Base-by-base conservation (phyloP, 2,797 vertebrate genomes). In the Argyrosomus regius region DNA sequence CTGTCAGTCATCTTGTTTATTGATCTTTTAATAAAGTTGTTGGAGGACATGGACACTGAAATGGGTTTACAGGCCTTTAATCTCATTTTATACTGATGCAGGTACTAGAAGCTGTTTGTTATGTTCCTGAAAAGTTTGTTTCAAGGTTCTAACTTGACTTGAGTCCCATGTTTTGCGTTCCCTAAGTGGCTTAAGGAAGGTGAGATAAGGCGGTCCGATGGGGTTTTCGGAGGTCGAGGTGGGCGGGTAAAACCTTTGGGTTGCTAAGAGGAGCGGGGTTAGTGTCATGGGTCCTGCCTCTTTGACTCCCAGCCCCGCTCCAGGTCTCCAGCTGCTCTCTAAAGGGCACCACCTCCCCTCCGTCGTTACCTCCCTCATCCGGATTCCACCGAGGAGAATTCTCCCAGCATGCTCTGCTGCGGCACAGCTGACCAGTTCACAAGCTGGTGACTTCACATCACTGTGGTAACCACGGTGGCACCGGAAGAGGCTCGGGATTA, bases 321-420 rank as follows among this genome's bases (percentile, higher is more conserved):
- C 22, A 20, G 62, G 62, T 72, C 72, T 65, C 70, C n/a, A 11
- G 64, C 66, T 61, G 64, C 72, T 62, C 59, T 56, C 65, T 52
- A 72, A 82, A 87, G 67, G 59, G 7, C 70, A 72, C 53, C 73
- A 5, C 45, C 74, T 49, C 35, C 18, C 58, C 60, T 61, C 17
- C 49, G 8, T 31, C 54, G 5, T 53, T 39, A 67, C 28, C 41
- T 3, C 20, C n/a, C 60, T 57, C 75, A 80, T 80, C 78, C 77
- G 49, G 69, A 83, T 84, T 86, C 84, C 84, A 74, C 26, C 0
- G 17, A 10, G 45, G 69, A 59, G 53, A 71, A 63, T 64, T 54
- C 72, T 80, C 86, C 83, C 86, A 87, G 77, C 72, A 80, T 86
- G 86, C 86, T 67, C 22, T 41, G 68, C 57, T 41, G 68, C 57